Evolutionary conservation across 2,888 invertebrate species (phyloP).

Genomic region (Pocota personata): DNA sequence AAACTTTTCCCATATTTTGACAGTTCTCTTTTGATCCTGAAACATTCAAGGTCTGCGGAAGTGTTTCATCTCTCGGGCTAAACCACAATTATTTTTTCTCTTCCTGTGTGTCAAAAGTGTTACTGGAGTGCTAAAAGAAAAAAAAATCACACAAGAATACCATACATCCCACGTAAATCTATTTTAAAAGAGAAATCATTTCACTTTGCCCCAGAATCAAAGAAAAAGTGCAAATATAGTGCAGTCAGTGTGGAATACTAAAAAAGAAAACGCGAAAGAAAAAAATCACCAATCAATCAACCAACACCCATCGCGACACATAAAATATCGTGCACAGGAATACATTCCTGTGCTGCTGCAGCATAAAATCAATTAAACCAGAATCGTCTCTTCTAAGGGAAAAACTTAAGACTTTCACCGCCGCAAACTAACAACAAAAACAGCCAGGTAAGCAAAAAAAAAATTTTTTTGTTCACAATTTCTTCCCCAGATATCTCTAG

Average conservation of each 20-base stretch:
- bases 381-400: slow-evolving; percentile 14
- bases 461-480: slow-evolving; percentile 15
- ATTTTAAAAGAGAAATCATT: slow-evolving; percentile 16
- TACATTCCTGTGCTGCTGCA: slow-evolving; percentile 46
- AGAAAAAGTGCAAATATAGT: slow-evolving; percentile 37
- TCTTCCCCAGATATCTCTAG: slow-evolving; percentile 26
- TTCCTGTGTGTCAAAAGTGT: slow-evolving; percentile 67
- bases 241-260: slow-evolving; percentile 37
- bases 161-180: slow-evolving; percentile 21
- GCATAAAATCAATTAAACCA: slow-evolving; percentile 59
- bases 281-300: slow-evolving; percentile 51
- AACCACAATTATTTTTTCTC: slow-evolving; percentile 35
- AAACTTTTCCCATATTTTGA: slow-evolving; percentile 59
- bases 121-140: slow-evolving; percentile 59
- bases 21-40: slow-evolving; percentile 72
- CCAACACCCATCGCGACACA: slow-evolving; percentile 66
- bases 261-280: too few species aligned
- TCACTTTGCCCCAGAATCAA: background rate
- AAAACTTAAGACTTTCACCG: slow-evolving; percentile 35
- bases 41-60: slow-evolving; percentile 55
- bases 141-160: slow-evolving; percentile 1
- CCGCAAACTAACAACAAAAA: slow-evolving; percentile 45
- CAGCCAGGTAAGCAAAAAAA: slow-evolving; percentile 59
- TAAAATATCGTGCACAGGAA: slow-evolving; percentile 44
- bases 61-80: slow-evolving; percentile 52